Evolutionary conservation across 2,888 invertebrate species (phyloP).

Genomic region (Lycaena phlaeas): DNA sequence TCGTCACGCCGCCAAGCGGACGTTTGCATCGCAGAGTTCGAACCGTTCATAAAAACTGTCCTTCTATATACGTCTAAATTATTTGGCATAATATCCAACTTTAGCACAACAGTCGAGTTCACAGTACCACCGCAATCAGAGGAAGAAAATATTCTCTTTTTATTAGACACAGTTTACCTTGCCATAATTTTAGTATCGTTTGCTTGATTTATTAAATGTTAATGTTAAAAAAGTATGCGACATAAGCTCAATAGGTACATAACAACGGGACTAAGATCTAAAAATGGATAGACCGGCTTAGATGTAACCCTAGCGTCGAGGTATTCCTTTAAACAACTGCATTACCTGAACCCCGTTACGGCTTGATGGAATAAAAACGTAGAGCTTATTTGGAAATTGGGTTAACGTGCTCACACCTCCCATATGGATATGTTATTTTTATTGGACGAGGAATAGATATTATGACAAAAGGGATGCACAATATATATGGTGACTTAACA

Average conservation of each 20-base stretch:
- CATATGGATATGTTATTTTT: too few species aligned
- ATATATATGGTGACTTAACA: too few species aligned
- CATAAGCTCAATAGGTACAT: conserved; percentile 18
- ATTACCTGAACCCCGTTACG: conserved; percentile 18
- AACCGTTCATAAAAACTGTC: too few species aligned
- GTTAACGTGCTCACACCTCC: too few species aligned
- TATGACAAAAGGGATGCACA: too few species aligned
- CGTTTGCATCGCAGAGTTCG: too few species aligned
- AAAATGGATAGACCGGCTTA: conserved; percentile 17
- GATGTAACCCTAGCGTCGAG: conserved; percentile 16
- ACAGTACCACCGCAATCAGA: too few species aligned
- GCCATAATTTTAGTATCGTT: conserved; percentile 6
- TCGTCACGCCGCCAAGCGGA: too few species aligned
- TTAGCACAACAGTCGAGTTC: background rate
- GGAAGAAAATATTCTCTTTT: background rate
- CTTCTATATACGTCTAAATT: too few species aligned
- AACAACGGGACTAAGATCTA: conserved; percentile 16
- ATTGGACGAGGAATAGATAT: too few species aligned
- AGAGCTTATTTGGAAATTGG: conserved; percentile 2
- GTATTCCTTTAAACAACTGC: conserved; percentile 18
- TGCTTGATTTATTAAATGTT: conserved; percentile 1
- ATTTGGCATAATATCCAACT: too few species aligned
- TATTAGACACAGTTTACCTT: background rate
- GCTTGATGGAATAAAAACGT: conserved; percentile 10
- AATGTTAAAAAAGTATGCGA: conserved; percentile 9